Conservation (phyloP, 2,113 vertebrate genomes). For the Prunella fulvescens region DNA sequence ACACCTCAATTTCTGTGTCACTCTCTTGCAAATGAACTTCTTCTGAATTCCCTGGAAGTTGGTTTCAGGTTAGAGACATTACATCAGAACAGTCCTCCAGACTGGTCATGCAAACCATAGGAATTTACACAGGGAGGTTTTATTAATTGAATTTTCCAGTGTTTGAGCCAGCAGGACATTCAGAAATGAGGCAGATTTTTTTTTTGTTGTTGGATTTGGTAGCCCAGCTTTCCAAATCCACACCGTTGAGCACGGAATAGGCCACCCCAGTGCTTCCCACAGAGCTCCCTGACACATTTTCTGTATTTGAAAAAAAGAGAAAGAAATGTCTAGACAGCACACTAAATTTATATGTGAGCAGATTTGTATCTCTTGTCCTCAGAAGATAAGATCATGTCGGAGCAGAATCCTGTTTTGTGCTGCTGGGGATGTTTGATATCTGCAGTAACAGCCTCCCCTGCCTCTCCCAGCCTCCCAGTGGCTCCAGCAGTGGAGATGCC, state of each 20-base stretch:
- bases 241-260: not conserved
- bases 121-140: not conserved
- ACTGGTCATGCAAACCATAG: not conserved
- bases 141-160: not conserved
- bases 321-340: not conserved
- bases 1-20: not conserved
- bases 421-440: not conserved
- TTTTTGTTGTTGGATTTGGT: not conserved
- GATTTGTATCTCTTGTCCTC: conserved; percentile 43
- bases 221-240: not conserved
- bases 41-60: not conserved
- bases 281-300: not conserved
- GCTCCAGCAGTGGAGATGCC: not conserved
- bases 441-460: not conserved
- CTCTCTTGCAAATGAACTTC: not conserved
- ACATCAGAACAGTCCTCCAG: not conserved
- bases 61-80: not conserved
- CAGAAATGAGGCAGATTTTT: not conserved
- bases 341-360: not conserved
- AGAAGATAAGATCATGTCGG: not conserved
- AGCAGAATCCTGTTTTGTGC: not conserved
- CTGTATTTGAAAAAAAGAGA: not conserved
- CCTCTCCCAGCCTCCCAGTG: not conserved
- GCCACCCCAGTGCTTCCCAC: conserved; percentile 1
- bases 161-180: not conserved